phyloP scores from a whole-genome alignment of 2,888 invertebrate species.

The Erpobdella octoculata region DNA sequence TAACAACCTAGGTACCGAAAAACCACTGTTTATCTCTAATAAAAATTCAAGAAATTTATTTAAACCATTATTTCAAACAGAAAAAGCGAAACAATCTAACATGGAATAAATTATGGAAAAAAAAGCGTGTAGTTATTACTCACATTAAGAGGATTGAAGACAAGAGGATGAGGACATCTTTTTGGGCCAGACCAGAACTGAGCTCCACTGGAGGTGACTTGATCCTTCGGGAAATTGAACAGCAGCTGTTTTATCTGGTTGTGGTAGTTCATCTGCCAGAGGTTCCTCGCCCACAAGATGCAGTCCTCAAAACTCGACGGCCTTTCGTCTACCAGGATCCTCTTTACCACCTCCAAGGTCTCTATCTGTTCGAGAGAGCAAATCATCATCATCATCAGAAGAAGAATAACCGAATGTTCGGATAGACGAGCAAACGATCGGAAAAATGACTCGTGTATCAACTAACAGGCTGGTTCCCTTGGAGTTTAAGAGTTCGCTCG shows the following conservation, averaged over 20 bases:
- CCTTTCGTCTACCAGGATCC: conserved; percentile 73
- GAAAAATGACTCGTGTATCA: neutral
- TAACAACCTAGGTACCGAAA: too few relatives aligned
- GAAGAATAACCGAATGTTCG: neutral
- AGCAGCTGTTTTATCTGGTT: conserved; percentile 92
- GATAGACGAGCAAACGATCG: neutral
- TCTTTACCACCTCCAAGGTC: conserved; percentile 67
- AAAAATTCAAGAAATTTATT: too few relatives aligned
- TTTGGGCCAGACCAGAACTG: conserved; percentile 98
- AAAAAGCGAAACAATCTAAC: neutral
- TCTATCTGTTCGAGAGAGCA: conserved; percentile 62
- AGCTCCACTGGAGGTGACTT: conserved; percentile 61
- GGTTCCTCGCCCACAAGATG: conserved; percentile 50
- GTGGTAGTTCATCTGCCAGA: conserved; percentile 74
- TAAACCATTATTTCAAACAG: too few relatives aligned
- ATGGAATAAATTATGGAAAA: neutral
- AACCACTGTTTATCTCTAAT: too few relatives aligned
- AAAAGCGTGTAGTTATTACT: conserved; percentile 34
- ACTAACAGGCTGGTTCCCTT: conserved; percentile 74
- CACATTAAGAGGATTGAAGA: conserved; percentile 55
- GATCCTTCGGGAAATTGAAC: conserved; percentile 91
- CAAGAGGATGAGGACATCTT: conserved; percentile 78
- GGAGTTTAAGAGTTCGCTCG: conserved; percentile 73
- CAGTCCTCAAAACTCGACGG: conserved; percentile 71
- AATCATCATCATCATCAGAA: neutral